These are phyloP conservation scores for Sorex araneus DNA, from an alignment of 2,113 vertebrate species.

Conservation along the genomic window DNA sequence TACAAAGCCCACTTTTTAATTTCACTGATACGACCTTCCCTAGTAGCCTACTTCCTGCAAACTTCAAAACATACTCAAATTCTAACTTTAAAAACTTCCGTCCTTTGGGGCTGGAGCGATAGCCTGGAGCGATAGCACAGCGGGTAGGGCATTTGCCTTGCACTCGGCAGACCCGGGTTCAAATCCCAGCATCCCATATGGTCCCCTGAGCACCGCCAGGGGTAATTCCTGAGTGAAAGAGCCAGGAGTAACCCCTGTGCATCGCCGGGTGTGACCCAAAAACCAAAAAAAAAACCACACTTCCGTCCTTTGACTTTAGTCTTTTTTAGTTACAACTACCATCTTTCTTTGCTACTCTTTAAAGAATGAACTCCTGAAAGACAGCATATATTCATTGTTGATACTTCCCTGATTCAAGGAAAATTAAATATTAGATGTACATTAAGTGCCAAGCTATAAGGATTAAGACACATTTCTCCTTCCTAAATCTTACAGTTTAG, in stretches of 20 bases:
- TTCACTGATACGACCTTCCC: background rate
- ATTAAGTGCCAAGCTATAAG: constrained; percentile 40
- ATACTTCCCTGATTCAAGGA: background rate
- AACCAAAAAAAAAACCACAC: too few species aligned
- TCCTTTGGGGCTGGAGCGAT: too few species aligned
- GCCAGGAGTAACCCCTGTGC: too few species aligned
- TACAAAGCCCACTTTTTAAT: constrained; percentile 28
- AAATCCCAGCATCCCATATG: too few species aligned
- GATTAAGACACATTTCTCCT: constrained; percentile 25
- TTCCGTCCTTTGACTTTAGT: too few species aligned
- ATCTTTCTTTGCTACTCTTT: background rate
- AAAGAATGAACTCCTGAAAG: constrained; percentile 35
- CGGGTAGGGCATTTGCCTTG: too few species aligned
- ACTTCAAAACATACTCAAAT: constrained; percentile 21
- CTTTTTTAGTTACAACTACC: too few species aligned
- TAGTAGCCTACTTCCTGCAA: background rate
- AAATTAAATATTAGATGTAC: background rate
- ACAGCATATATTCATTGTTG: background rate
- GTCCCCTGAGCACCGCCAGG: too few species aligned
- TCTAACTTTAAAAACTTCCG: constrained; percentile 23
- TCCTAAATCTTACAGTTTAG: constrained; percentile 3
- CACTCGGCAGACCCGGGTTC: too few species aligned
- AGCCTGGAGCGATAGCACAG: too few species aligned
- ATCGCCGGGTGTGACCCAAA: too few species aligned
- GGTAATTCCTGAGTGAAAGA: too few species aligned